Percentiles rank a stretch among this genome's conserved stretches.
Evolutionary conservation across 2,888 invertebrate species (phyloP).

Genomic region (Cheilosia soror): DNA sequence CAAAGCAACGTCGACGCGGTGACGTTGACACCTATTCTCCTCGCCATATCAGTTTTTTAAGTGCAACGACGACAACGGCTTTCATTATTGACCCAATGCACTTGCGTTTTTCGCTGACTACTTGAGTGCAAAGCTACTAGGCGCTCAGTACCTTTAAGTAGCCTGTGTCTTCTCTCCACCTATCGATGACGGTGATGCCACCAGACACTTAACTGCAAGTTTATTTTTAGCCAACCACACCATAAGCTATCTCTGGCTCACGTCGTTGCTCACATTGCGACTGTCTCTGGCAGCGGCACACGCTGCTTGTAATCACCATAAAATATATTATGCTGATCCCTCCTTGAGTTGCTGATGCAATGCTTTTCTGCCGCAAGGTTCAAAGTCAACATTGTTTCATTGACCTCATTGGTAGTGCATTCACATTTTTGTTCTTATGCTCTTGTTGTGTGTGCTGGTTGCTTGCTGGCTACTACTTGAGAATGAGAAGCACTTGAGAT

Average conservation of each 20-base stretch:
- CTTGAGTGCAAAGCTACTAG: constrained; percentile 66
- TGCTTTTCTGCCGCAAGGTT: constrained; percentile 52
- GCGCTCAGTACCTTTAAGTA: constrained; percentile 53
- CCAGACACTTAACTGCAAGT: constrained; percentile 52
- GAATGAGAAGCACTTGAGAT: constrained; percentile 9
- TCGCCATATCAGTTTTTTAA: constrained; percentile 1
- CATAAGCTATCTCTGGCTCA: constrained; percentile 42
- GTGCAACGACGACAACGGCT: constrained; percentile 10
- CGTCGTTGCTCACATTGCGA: constrained; percentile 32
- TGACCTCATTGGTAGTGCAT: constrained; percentile 73
- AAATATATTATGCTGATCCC: constrained; percentile 37
- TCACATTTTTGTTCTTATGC: constrained; percentile 24
- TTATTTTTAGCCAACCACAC: constrained; percentile 54
- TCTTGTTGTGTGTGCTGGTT: neutral
- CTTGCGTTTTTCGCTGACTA: constrained; percentile 59
- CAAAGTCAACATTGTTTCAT: constrained; percentile 77
- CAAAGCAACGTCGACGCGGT: neutral
- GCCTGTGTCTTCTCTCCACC: constrained; percentile 12
- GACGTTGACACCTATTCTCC: constrained; percentile 28
- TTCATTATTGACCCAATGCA: constrained; percentile 62
- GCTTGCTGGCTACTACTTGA: neutral
- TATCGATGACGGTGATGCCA: constrained; percentile 39
- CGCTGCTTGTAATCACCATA: constrained; percentile 43
- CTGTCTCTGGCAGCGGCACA: constrained; percentile 29
- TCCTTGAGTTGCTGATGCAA: constrained; percentile 10